Base-by-base conservation (phyloP, 2,797 vertebrate species). In the Champsocephalus gunnari region DNA sequence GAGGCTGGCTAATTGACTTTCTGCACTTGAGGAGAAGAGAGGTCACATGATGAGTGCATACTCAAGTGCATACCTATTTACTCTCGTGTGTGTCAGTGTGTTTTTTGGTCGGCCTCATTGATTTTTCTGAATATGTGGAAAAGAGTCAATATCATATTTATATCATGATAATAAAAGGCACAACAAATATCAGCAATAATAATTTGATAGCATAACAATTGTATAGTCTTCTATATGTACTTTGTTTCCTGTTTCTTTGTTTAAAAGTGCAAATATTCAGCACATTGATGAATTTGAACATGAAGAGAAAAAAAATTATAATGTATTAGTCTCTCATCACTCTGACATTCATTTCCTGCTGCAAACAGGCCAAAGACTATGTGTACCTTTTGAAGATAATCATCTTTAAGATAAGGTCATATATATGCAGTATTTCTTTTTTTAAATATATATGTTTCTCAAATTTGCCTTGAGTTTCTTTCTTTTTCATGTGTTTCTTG, bases 1-100 rank as follows among this genome's bases (percentile, higher is more conserved):
- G 51, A 67, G 41, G 62, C 62, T 44, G 45, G 17, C 60, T 85
- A 60, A 81, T 66, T 80, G 60, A 85, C 70, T 50, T 66, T 82
- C 62, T 78, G 71, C 53, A 73, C 57, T 62, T 77, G 69, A 79
- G 64, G 51, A 64, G 34, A 55, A 60, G 55, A 67, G 66, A 61
- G 14, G 43, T 65, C 53, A 83, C 64, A 55, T 32, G 6, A 41
- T 19, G 70, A 48, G 60, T 38, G 34, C 28, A 28, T 67, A 16
- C 24, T 54, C 48, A 56, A 60, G 68, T 79, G 50, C 47, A 50
- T 68, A 54, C 28, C 24, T 12, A 17, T 58, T 21, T 44, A 12
- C 5, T 32, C 3, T 28, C 58, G 43, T 60, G 64, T 58, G 55
- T 60, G 17, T 61, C 4, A 28, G 32, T 48, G 19, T 3, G 54